Conservation (phyloP, 2,797 vertebrate species). For the Centropyge bicolor region DNA sequence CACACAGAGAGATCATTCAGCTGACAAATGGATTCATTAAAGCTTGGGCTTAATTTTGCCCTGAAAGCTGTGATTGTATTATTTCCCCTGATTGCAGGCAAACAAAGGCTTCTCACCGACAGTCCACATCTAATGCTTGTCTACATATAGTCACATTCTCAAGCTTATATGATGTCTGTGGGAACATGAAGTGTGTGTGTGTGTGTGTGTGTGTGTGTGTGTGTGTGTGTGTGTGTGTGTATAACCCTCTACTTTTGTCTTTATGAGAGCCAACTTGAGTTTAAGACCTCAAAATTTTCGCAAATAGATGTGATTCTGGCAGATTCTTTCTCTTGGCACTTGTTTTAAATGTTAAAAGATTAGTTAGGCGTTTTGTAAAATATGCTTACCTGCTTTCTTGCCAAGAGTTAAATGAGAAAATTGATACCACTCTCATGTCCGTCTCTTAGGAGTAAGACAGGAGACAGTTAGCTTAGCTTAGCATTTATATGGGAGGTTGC, state of each 20-base stretch:
- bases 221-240: not conserved
- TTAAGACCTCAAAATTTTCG: slow-evolving; percentile 5
- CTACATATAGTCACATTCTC: slow-evolving; percentile 26
- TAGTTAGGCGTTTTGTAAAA: not conserved
- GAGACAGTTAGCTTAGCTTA: no score
- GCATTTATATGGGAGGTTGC: not conserved
- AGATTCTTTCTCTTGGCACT: not conserved
- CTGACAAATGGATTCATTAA: slow-evolving; percentile 78
- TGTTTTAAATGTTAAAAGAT: slow-evolving; percentile 8
- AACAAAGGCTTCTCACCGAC: slow-evolving; percentile 49
- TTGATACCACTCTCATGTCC: not conserved
- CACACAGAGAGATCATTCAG: slow-evolving; percentile 69
- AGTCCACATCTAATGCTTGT: slow-evolving; percentile 14
- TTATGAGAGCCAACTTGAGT: slow-evolving; percentile 10
- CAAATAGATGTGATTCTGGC: not conserved
- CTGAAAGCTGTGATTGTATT: slow-evolving; percentile 51
- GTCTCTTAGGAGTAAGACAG: not conserved
- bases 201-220: not conserved
- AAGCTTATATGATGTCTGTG: slow-evolving; percentile 24
- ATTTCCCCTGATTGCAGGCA: slow-evolving; percentile 59
- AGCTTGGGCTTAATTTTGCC: slow-evolving; percentile 58
- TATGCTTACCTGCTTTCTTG: not conserved
- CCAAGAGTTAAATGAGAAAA: not conserved
- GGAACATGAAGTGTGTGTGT: slow-evolving; percentile 17
- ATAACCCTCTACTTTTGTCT: not conserved